A percentile compares a stretch with the other conserved stretches of the same genome.
Conservation (phyloP, 2,113 vertebrate genomes). For the Dissostichus mawsoni region DNA sequence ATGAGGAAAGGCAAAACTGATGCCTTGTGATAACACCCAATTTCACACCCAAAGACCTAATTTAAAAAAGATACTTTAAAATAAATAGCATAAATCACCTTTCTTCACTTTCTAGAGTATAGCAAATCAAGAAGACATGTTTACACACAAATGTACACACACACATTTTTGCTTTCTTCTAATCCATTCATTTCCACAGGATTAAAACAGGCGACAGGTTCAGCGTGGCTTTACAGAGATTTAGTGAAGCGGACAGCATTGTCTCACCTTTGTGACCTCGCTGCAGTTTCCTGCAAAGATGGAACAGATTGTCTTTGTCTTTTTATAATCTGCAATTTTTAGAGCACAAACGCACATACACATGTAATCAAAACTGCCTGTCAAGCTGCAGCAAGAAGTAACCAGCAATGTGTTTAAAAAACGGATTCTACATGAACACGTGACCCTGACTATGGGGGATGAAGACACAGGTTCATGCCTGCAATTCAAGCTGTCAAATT, state of each 20-base stretch:
- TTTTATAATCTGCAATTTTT: conserved; percentile 13
- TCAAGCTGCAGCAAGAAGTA: background rate
- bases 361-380: conserved; percentile 1
- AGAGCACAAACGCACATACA: background rate
- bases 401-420: background rate
- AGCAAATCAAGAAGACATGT: background rate
- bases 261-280: conserved; percentile 20
- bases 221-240: conserved; percentile 16
- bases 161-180: background rate
- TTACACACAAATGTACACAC: background rate
- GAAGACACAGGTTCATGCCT: background rate
- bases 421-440: background rate
- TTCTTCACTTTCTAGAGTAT: background rate
- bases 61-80: background rate
- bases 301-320: conserved; percentile 47
- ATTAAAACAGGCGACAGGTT: conserved; percentile 51
- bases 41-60: background rate
- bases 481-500: conserved; percentile 11
- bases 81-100: background rate
- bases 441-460: too few relatives aligned
- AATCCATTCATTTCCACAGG: conserved; percentile 50
- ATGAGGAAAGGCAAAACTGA: conserved; percentile 5
- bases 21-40: background rate
- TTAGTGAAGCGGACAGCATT: background rate
- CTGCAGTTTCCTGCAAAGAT: conserved; percentile 12